Percentiles rank a stretch among this genome's conserved stretches.
These are phyloP conservation scores for cattle (Bos taurus) DNA, from an alignment of 2,113 vertebrate species.

Conservation along the genomic window ARS-UCD2.0 NC_037333.1:13094001-13094500, in stretches of 20 bases:
- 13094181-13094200: neutral
- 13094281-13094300: neutral
- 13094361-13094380: neutral
- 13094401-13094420: neutral
- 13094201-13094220: neutral
- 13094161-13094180: neutral
- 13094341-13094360: neutral
- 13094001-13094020: neutral
- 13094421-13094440: neutral
- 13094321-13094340: neutral
- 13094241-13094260: neutral
- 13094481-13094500: neutral
- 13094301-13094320: neutral
- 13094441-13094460: rapidly evolving
- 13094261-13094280: neutral
- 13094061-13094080: neutral
- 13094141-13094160: neutral
- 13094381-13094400: neutral
- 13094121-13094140: neutral
- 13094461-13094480: neutral
- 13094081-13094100: neutral
- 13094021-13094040: neutral
- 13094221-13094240: neutral
- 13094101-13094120: neutral
- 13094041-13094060: neutral